Evolutionary conservation across 92 coral and sea anemone genomes (phyloP).

Genomic region (Siderastrea siderea): DNA sequence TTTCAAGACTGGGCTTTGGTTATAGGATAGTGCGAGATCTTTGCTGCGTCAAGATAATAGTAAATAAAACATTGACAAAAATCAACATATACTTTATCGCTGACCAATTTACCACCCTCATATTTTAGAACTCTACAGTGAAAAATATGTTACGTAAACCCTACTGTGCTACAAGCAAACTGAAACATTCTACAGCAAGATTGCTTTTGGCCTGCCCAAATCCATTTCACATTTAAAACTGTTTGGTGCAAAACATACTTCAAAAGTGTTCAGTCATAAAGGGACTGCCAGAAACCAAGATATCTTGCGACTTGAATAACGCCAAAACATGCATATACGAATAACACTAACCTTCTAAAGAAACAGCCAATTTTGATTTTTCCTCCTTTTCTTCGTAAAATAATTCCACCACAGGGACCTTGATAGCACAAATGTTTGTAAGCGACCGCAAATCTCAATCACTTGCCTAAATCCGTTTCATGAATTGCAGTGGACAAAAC

Average conservation of each 20-base stretch:
- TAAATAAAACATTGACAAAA: conserved; percentile 6
- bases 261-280: neutral
- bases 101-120: neutral
- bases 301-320: neutral
- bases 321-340: neutral
- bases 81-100: neutral
- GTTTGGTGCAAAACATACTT: neutral
- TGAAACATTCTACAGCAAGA: too few relatives aligned
- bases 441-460: neutral
- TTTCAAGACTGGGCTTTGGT: neutral
- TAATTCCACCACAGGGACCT: neutral
- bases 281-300: neutral
- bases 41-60: neutral
- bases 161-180: neutral
- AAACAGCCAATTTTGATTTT: neutral
- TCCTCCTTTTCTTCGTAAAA: neutral
- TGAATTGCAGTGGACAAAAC: neutral
- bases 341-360: conserved; percentile 7
- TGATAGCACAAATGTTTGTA: neutral
- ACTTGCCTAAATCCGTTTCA: neutral
- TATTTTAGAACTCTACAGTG: neutral
- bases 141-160: neutral
- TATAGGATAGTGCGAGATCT: neutral
- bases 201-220: too few relatives aligned
- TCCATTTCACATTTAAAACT: too few relatives aligned